These are phyloP conservation scores for Melanotaenia duboulayi DNA, from an alignment of 2,113 vertebrate species.

Conservation along the genomic window DNA sequence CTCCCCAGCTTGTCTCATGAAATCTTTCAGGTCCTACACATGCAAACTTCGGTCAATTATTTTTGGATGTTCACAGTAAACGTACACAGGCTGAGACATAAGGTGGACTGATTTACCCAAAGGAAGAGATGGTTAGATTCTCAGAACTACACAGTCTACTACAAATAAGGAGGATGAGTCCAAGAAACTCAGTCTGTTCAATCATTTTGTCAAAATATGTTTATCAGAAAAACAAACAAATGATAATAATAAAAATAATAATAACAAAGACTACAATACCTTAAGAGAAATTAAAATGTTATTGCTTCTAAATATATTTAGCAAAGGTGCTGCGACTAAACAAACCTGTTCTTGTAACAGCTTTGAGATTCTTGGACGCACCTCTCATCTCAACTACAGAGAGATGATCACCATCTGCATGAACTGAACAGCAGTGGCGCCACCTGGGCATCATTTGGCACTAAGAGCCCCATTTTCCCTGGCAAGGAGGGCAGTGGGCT, in stretches of 20 bases:
- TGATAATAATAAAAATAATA: background rate
- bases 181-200: slow-evolving; percentile 63
- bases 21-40: slow-evolving; percentile 98
- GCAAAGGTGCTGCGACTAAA: background rate
- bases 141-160: slow-evolving; percentile 67
- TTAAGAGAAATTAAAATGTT: background rate
- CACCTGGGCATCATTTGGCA: slow-evolving; percentile 73
- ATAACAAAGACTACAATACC: background rate
- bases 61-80: slow-evolving; percentile 54
- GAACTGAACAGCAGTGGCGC: slow-evolving; percentile 79
- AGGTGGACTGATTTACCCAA: slow-evolving; percentile 79
- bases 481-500: slow-evolving; percentile 86
- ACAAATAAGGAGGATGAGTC: slow-evolving; percentile 59
- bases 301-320: background rate
- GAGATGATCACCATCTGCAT: slow-evolving; percentile 83
- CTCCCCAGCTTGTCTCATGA: slow-evolving; percentile 99
- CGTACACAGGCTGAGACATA: slow-evolving; percentile 49
- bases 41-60: slow-evolving; percentile 80
- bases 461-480: slow-evolving; percentile 73
- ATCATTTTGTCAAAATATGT: background rate
- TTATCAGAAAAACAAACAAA: background rate
- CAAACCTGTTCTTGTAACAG: slow-evolving; percentile 7
- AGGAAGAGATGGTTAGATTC: slow-evolving; percentile 79
- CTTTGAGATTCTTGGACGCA: slow-evolving; percentile 73
- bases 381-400: slow-evolving; percentile 61